Base-by-base conservation (phyloP, 2,797 vertebrate genomes). In the Pterois miles region DNA sequence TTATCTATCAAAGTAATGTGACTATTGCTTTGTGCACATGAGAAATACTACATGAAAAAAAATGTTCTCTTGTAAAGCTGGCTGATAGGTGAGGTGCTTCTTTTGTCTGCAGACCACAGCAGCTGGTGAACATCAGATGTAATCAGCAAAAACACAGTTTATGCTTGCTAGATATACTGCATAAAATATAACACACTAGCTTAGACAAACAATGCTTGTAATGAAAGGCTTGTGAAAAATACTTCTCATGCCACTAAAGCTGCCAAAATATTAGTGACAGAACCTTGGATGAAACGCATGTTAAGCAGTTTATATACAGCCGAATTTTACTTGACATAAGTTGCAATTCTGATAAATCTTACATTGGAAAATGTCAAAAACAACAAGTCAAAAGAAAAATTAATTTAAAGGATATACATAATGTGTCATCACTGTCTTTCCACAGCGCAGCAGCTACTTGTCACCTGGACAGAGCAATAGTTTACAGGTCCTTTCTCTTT, bases 181-280 rank as follows among this genome's bases (percentile, higher is more conserved):
- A n/a, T n/a, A 81, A 72, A 25, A 60, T 50, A 65, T 57, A 36
- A 68, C 59, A 22, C 14, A 10, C 46, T 5, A 14, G 22, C 14
- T 57, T 33, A 52, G n/a, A 68, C 36, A 54, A 78, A n/a, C n/a
- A n/a, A n/a, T n/a, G n/a, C n/a, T n/a, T n/a, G n/a, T n/a, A n/a
- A n/a, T n/a, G n/a, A n/a, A n/a, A n/a, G n/a, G n/a, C n/a, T n/a
- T n/a, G n/a, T n/a, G n/a, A n/a, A n/a, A n/a, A n/a, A n/a, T n/a
- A n/a, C n/a, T n/a, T n/a, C 14, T 83, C 65, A 53, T 59, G 27
- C 59, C 71, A 63, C 71, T 78, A 78, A 78, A 74, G 74, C 71
- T 40, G 27, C 23, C 33, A 14, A 70, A 73, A 77, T 70, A 43
- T 83, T 65, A n/a, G 20, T 29, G 29, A 3, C 29, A 5, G 4